These are phyloP conservation scores for Dinomys branickii DNA, from an alignment of 2,113 vertebrate genomes.

Conservation along the genomic window DNA sequence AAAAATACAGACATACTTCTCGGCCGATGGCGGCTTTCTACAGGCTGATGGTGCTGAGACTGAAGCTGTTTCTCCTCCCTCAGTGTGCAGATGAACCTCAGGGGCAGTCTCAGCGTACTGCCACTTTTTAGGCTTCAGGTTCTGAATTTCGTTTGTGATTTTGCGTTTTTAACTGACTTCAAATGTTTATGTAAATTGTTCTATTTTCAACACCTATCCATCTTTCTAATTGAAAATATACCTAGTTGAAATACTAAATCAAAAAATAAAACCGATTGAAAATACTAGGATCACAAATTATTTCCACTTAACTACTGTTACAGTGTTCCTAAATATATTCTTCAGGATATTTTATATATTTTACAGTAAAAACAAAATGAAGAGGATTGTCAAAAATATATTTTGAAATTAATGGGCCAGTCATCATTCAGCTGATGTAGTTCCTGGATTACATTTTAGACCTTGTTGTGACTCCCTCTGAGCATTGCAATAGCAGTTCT, in stretches of 20 bases:
- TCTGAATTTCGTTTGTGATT: neutral
- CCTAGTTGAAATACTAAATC: neutral
- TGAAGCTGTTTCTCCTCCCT: neutral
- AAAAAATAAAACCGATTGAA: constrained; percentile 1
- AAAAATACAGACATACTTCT: neutral
- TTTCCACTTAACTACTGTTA: neutral
- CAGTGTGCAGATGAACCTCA: neutral
- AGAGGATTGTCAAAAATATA: neutral
- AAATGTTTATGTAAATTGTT: neutral
- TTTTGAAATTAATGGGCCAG: neutral
- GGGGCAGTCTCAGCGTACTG: neutral
- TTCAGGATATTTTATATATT: neutral
- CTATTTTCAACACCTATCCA: neutral
- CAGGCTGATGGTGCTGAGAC: neutral
- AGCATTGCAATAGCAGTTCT: neutral
- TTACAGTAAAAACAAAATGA: neutral
- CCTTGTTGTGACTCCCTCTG: neutral
- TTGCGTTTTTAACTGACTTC: constrained; percentile 2
- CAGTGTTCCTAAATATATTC: neutral
- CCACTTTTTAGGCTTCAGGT: neutral
- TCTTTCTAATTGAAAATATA: constrained; percentile 44
- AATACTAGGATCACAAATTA: neutral
- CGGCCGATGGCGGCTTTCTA: neutral
- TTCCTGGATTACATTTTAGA: constrained; percentile 11
- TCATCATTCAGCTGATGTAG: neutral